Evolutionary conservation across 2,797 vertebrate genomes (phyloP).

Genomic region (Rhinogobio ventralis): DNA sequence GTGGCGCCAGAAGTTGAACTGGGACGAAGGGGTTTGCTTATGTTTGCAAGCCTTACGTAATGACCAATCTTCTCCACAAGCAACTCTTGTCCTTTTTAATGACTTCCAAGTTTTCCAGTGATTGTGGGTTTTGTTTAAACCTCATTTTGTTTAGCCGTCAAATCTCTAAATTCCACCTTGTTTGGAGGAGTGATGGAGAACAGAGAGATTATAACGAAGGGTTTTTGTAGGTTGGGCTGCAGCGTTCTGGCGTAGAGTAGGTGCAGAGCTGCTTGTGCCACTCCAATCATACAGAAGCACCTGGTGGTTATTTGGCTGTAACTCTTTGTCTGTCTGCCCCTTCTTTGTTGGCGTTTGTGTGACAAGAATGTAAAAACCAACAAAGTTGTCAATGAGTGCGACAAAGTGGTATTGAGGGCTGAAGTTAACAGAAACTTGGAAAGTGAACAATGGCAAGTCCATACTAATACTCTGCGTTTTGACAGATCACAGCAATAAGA

Average conservation of each 20-base stretch:
- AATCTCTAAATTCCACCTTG: conserved; percentile 56
- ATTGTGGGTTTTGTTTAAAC: conserved; percentile 34
- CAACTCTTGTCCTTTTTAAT: conserved; percentile 22
- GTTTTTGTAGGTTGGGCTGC: conserved; percentile 56
- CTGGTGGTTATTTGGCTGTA: conserved; percentile 65
- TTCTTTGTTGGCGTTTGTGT: conserved; percentile 47
- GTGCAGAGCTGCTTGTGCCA: conserved; percentile 45
- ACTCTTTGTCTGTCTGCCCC: conserved; percentile 54
- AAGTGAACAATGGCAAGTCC: conserved; percentile 54
- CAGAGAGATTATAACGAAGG: conserved; percentile 45
- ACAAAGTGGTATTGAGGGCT: conserved; percentile 60
- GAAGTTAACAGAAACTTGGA: conserved; percentile 57
- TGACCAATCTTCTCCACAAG: conserved; percentile 28
- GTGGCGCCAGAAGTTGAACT: conserved; percentile 26
- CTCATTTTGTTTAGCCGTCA: conserved; percentile 44
- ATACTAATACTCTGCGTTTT: conserved; percentile 21
- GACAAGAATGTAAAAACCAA: conserved; percentile 60
- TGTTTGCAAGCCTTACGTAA: conserved; percentile 36
- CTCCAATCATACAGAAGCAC: conserved; percentile 67
- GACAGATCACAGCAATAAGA: conserved; percentile 13
- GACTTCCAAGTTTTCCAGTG: conserved; percentile 29
- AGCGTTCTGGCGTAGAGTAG: conserved; percentile 13
- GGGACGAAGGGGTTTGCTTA: conserved; percentile 40
- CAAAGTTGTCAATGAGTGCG: conserved; percentile 57
- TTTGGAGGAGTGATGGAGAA: conserved; percentile 49